These are phyloP conservation scores for Mesembrinibis cayennensis DNA, from an alignment of 2,113 vertebrate genomes.

Conservation along the genomic window DNA sequence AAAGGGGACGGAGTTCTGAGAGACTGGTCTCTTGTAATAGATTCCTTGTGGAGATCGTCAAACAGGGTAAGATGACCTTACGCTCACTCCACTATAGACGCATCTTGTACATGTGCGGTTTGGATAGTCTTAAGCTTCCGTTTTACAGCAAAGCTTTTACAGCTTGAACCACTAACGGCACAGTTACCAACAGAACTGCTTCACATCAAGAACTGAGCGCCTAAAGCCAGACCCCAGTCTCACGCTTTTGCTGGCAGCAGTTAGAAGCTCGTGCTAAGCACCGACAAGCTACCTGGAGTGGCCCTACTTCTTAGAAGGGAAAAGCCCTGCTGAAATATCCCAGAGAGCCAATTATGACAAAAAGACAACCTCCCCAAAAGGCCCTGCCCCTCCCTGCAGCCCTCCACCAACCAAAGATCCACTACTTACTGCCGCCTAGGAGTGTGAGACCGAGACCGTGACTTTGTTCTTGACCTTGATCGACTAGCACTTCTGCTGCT, in stretches of 20 bases:
- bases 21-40: accelerated
- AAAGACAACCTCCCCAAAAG: neutral
- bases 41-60: accelerated
- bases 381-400: neutral
- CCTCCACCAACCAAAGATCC: neutral
- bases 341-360: accelerated
- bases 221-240: no score
- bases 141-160: neutral
- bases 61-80: accelerated
- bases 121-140: no score
- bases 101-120: accelerated
- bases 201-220: accelerated
- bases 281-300: neutral
- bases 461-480: slow-evolving; percentile 89
- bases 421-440: slow-evolving; percentile 90
- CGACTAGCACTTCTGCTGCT: slow-evolving; percentile 89
- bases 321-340: neutral
- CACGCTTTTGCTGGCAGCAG: neutral
- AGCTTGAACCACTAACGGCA: neutral
- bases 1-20: neutral
- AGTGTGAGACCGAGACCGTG: slow-evolving; percentile 87
- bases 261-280: neutral
- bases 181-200: neutral
- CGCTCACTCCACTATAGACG: neutral
- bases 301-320: neutral